Conservation (phyloP, 1,140 invertebrate genomes). For the Teleogryllus occipitalis region DNA sequence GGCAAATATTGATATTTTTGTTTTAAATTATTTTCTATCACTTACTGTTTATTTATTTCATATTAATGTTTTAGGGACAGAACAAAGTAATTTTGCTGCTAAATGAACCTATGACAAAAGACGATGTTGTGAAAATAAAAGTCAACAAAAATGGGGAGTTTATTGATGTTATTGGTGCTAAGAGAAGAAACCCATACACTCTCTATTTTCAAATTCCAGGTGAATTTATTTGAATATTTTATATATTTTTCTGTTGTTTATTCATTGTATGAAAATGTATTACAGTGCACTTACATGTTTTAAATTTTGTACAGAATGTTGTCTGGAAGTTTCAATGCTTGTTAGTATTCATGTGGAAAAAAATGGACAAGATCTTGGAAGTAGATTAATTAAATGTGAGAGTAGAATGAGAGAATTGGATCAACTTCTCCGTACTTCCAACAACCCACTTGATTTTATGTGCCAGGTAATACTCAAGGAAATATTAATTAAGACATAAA, state of each 20-base stretch:
- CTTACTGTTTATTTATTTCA: not conserved
- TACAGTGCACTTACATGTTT: conserved; percentile 44
- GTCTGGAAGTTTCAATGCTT: conserved; percentile 71
- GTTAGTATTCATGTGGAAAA: conserved; percentile 68
- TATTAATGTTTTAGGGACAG: conserved; percentile 50
- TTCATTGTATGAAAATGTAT: not conserved
- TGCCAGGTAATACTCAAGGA: conserved; percentile 51
- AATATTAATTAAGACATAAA: too few species aligned
- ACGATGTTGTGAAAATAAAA: conserved; percentile 63
- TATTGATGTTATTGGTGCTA: conserved; percentile 61
- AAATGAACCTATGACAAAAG: conserved; percentile 61
- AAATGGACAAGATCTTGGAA: conserved; percentile 66
- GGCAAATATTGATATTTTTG: conserved; percentile 24
- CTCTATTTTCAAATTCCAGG: conserved; percentile 67
- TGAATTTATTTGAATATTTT: conserved; percentile 28
- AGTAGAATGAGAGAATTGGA: conserved; percentile 72
- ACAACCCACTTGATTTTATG: conserved; percentile 78
- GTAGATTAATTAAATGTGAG: conserved; percentile 74
- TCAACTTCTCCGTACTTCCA: conserved; percentile 62
- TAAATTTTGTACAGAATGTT: conserved; percentile 14
- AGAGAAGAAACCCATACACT: conserved; percentile 70
- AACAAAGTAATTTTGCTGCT: conserved; percentile 71
- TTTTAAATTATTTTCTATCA: not conserved
- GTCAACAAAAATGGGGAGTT: conserved; percentile 71
- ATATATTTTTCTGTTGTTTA: conserved; percentile 13